A percentile compares a stretch with the other conserved stretches of the same genome.
Conservation (phyloP, 2,888 invertebrate species). For the Orchesellides sinensis region DNA sequence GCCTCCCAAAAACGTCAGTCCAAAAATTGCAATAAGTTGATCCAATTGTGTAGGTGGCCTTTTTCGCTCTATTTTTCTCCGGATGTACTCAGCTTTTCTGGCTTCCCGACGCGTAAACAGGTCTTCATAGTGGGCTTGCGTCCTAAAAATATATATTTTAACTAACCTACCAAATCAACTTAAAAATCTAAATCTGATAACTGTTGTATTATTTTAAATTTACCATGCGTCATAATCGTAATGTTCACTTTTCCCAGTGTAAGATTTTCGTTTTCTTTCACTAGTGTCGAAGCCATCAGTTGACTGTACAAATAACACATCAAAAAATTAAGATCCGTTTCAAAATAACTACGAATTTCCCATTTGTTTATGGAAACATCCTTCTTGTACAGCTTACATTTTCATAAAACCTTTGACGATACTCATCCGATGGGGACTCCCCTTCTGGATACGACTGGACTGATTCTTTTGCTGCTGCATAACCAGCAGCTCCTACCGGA, state of each 20-base stretch:
- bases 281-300: not conserved
- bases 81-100: not conserved
- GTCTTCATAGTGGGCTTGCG: conserved; percentile 41
- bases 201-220: not conserved
- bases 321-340: no score
- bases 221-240: conserved; percentile 57
- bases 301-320: not conserved
- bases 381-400: conserved; percentile 9
- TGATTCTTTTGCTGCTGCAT: conserved; percentile 22
- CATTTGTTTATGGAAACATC: conserved; percentile 4
- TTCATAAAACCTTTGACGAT: not conserved
- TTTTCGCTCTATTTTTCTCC: not conserved
- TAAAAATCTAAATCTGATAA: not conserved
- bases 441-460: not conserved
- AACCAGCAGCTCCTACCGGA: conserved; percentile 16
- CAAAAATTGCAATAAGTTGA: no score
- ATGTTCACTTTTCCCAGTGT: conserved; percentile 38
- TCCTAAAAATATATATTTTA: conserved; percentile 22
- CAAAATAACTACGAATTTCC: no score
- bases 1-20: no score
- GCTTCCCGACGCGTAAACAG: conserved; percentile 14
- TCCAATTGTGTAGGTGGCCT: no score
- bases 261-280: not conserved
- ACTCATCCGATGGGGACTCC: not conserved
- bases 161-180: not conserved